These are phyloP conservation scores for Andrena flavipes DNA, from an alignment of 2,888 invertebrate genomes.

Conservation along the genomic window DNA sequence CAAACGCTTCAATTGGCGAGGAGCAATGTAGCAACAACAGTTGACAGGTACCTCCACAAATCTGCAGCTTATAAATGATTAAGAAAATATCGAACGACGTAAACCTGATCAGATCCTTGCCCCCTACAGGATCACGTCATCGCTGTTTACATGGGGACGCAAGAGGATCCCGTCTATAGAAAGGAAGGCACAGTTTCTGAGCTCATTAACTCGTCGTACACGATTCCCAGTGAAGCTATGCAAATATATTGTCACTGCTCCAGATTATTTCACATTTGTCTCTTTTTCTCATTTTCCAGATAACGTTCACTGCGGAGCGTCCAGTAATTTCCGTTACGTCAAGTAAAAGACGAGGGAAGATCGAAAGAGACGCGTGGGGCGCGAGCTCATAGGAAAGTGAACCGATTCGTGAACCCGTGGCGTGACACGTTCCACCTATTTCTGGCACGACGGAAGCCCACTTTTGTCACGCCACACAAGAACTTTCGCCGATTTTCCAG, in stretches of 20 bases:
- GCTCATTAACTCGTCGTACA: background rate
- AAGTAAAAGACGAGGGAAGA: conserved; percentile 51
- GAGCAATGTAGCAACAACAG: no score
- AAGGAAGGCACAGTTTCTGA: background rate
- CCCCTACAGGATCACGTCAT: background rate
- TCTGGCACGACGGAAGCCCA: conserved; percentile 49
- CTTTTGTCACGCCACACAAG: conserved; percentile 50
- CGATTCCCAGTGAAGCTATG: background rate
- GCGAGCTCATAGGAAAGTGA: conserved; percentile 76
- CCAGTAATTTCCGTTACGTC: conserved; percentile 52
- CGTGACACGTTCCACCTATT: conserved; percentile 58
- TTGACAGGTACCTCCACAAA: no score
- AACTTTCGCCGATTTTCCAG: conserved; percentile 76
- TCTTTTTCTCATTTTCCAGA: background rate
- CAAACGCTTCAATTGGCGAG: no score
- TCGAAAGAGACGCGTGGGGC: conserved; percentile 40
- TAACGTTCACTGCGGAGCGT: background rate
- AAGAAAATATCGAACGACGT: no score
- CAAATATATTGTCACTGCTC: background rate
- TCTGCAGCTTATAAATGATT: background rate
- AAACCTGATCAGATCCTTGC: no score
- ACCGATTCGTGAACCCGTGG: conserved; percentile 64
- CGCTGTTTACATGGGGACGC: background rate
- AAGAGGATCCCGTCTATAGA: background rate
- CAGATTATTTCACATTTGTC: background rate